Evolutionary conservation across 2,113 vertebrate species (phyloP).

Genomic region (Paramormyrops kingsleyae): DNA sequence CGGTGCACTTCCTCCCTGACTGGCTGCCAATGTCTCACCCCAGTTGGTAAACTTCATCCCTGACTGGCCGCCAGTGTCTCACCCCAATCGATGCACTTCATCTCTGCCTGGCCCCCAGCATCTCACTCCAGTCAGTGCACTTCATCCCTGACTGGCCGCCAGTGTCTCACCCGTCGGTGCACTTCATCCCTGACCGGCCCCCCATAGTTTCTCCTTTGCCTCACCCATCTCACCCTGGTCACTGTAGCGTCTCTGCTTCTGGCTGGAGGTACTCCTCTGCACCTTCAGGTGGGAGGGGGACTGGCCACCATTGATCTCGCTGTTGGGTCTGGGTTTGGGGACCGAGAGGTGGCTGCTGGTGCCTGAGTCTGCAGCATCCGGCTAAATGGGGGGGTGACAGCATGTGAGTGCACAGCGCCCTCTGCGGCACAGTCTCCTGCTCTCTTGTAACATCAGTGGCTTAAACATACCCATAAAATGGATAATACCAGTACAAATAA

Average conservation of each 20-base stretch:
- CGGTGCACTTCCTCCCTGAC: no score
- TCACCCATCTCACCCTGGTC: conserved; percentile 78
- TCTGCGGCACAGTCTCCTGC: background rate
- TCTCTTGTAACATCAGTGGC: background rate
- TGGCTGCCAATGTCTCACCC: no score
- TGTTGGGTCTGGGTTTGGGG: conserved; percentile 77
- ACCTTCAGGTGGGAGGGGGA: conserved; percentile 90
- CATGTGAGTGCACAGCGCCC: background rate
- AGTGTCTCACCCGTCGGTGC: no score
- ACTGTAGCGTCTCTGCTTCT: conserved; percentile 92
- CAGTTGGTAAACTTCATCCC: no score
- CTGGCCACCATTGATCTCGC: conserved; percentile 87
- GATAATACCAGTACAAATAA: background rate
- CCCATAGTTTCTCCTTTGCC: background rate
- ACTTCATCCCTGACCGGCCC: background rate
- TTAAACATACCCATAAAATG: background rate
- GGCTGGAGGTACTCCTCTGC: conserved; percentile 85
- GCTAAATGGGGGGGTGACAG: conserved; percentile 43
- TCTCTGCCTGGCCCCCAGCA: no score
- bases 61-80: no score
- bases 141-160: no score
- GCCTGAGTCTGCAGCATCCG: conserved; percentile 81
- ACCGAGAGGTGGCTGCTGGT: conserved; percentile 83
- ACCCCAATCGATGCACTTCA: no score
- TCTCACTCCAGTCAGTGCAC: no score